Evolutionary conservation across 2,113 vertebrate genomes (phyloP), one percentile per base, ranked within the genome.

Genomic region (Hirundichthys speculiger): DNA sequence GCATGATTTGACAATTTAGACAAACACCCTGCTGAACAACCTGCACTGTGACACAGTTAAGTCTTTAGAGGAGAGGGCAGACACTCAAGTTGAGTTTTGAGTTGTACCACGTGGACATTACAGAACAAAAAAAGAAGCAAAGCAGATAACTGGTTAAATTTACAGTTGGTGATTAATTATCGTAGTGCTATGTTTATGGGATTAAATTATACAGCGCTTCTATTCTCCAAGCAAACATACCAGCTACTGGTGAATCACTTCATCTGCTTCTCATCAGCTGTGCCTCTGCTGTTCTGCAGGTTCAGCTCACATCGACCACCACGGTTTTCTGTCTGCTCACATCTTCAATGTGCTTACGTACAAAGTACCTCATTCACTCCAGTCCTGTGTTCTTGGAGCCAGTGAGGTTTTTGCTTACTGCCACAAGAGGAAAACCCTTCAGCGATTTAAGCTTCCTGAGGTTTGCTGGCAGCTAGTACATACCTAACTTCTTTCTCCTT

Each of bases 321-420:
- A 70, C 14, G 91, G 92, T 25, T 40, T 75, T 49, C 75, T 93
- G 19, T 65, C 61, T 21, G 5, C 80, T 50, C 43, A 82, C 5
- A 14, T 86, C 45, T 51, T 92, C 20, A 86, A 85, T 61, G 91
- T 67, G 68, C 34, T 67, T 30, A 68, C 27, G 0, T 96, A 92
- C 46, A 77, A 94, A 67, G 67, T 89, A 30, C 90, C 94, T 43
- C 72, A 81, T 56, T 22, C 88, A 25, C 81, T 99, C 65, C 86
- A 73, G 15, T 96, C 94, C 21, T 94, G 93, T 27, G 90, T 94
- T 63, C 86, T 92, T 69, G 82, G 89, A 69, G 77, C 77, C 68
- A 80, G 85, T 61, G 74, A 11, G 21, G 50, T 96, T 30, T n/a
- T n/a, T 79, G 95, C 93, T 49, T 96, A 93, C 89, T 95, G 93